These are phyloP conservation scores for Notolabrus celidotus DNA, from an alignment of 2,797 vertebrate genomes.

Conservation along the genomic window DNA sequence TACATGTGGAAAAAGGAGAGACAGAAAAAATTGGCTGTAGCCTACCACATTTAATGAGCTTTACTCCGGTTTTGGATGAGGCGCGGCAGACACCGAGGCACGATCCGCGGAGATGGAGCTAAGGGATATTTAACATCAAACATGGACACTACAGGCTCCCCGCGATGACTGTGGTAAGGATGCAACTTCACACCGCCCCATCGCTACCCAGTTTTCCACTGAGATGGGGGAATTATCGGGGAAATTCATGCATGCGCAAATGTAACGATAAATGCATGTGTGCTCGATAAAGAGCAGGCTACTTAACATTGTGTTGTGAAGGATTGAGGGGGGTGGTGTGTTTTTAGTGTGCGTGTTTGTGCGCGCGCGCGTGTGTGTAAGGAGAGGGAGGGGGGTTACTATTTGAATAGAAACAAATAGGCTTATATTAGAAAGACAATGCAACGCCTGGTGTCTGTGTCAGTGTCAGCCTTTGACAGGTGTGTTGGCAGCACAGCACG, in stretches of 20 bases:
- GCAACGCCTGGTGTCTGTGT: constrained; percentile 55
- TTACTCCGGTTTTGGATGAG: constrained; percentile 57
- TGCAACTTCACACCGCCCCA: constrained; percentile 79
- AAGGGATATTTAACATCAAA: constrained; percentile 73
- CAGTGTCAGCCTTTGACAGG: constrained; percentile 74
- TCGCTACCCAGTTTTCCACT: constrained; percentile 61
- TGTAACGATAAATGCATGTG: constrained; percentile 32
- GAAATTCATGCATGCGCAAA: constrained; percentile 40
- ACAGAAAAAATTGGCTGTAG: constrained; percentile 1
- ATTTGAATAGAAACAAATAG: constrained; percentile 54
- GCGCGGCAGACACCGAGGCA: constrained; percentile 52
- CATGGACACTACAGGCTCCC: constrained; percentile 72
- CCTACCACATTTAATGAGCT: constrained; percentile 39
- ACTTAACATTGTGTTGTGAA: constrained; percentile 63
- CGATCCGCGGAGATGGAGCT: constrained; percentile 72
- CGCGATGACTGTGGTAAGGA: constrained; percentile 82
- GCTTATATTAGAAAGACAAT: constrained; percentile 52
- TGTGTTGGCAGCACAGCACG: constrained; percentile 69
- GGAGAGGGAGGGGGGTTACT: constrained; percentile 3
- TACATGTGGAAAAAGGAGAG: constrained; percentile 76
- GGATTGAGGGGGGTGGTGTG: constrained; percentile 33
- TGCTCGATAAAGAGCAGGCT: constrained; percentile 38
- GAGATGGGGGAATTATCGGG: constrained; percentile 19
- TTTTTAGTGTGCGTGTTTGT: constrained; percentile 12
- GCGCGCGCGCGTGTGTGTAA: constrained; percentile 11